Percentiles rank a stretch among this genome's conserved stretches.
Conservation (phyloP, 2,113 vertebrate species). For the Dicaeum eximium region DNA sequence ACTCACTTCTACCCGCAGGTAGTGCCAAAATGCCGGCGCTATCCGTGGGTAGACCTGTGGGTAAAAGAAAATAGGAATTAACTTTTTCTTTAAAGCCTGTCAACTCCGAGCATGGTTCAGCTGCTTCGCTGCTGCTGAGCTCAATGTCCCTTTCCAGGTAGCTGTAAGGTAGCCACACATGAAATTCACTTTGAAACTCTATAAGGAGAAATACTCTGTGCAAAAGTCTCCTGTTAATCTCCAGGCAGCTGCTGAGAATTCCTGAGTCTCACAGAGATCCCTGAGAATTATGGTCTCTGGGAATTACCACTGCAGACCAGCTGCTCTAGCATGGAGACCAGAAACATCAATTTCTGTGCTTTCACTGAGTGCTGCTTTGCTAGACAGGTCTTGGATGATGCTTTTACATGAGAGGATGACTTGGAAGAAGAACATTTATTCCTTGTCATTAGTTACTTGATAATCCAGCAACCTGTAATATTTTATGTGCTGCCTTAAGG, state of each 20-base stretch:
- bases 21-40: constrained; percentile 80
- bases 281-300: not conserved
- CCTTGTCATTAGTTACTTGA: not conserved
- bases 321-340: not conserved
- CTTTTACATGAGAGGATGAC: not conserved
- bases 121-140: not conserved
- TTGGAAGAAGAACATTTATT: not conserved
- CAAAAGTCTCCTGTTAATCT: not conserved
- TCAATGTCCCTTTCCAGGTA: not conserved
- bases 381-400: not conserved
- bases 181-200: not conserved
- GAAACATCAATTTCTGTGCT: not conserved
- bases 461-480: not conserved
- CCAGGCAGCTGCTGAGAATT: not conserved
- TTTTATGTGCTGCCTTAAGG: not conserved
- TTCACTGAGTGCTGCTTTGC: not conserved
- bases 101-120: not conserved
- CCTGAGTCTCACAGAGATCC: not conserved
- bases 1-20: constrained; percentile 80
- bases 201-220: not conserved
- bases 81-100: constrained; percentile 59
- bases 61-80: constrained; percentile 73
- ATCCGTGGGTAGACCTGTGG: constrained; percentile 77
- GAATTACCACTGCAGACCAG: not conserved
- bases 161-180: not conserved